Evolutionary conservation across 2,113 vertebrate species (phyloP), one percentile per base, ranked within the genome.

Genomic region (Desmodus rotundus): DNA sequence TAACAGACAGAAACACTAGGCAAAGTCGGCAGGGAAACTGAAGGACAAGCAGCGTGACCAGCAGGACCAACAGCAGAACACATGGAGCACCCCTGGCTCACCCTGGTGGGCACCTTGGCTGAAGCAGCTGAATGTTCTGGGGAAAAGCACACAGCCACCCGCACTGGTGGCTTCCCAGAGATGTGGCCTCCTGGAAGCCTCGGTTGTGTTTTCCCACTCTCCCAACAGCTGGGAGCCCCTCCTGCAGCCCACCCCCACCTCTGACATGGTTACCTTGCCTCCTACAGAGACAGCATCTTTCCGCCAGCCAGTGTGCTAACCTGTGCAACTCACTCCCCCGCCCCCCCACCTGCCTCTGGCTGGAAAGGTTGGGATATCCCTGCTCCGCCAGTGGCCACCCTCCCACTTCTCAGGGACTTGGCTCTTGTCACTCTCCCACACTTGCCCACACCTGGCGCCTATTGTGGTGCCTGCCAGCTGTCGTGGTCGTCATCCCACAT

Each of bases 401-500:
- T 19, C 4, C 87, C 22, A 17, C 7, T 72, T 36, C 61, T n/a
- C 15, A 15, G 19, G 58, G 65, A 41, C 22, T 26, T 36, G 1
- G 38, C 65, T 7, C 19, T 17, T 26, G 16, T 72, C 45, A 12
- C 43, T 3, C 4, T 11, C 7, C 36, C 22, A 7, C 13, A 2
- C 8, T 15, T 33, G 43, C 63, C 13, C 77, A 17, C 4, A 0
- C 2, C 0, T 22, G 63, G 10, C 45, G 13, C 68, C 22, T 19
- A 41, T 14, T 45, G 1, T 20, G 0, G 0, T 4, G 31, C 83
- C 43, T 4, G 31, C 83, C n/a, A 3, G 14, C 47, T 67, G 41
- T 28, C 31, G 31, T 1, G 1, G 20, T 0, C 9, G 14, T 2
- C 58, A 9, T 33, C 5, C 20, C 33, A 28, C 2, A 1, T 4